Base-by-base conservation (phyloP, 2,797 vertebrate genomes). In the Paedocypris micromegethes region DNA sequence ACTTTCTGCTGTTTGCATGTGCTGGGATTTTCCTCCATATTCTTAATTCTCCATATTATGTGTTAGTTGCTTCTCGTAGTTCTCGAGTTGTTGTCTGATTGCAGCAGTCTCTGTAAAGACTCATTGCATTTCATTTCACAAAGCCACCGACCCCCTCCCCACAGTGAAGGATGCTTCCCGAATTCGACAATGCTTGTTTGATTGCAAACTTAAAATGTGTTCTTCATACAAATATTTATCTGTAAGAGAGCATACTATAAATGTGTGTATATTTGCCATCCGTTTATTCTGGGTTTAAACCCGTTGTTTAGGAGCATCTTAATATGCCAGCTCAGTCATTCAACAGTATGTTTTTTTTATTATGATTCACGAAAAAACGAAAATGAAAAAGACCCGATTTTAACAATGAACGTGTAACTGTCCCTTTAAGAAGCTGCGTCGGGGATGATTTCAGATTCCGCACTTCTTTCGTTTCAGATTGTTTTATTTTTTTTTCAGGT, bases 71-170 rank as follows among this genome's bases (percentile, higher is more conserved):
- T 23, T 23, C 23, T 23, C 23, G 23, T 23, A 23, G 23, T 23
- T 23, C 23, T 23, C 23, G 23, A 23, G 23, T 23, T 23, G 23
- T 23, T 23, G 23, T 60, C 37, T 60, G 42, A 46, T 57, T 71
- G 72, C 69, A 70, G 59, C 50, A 62, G 23, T 62, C 49, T 48
- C 58, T n/a, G 45, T 59, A 44, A 37, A 49, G 23, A 45, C 39
- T 41, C 38, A 49, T 42, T 39, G 42, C 37, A 37, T 68, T 49
- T 58, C 23, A 56, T 67, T 57, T 43, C 9, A 53, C 51, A 53
- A 57, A 62, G 60, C 68, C 74, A 68, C 57, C 72, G 46, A 55
- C 45, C 58, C n/a, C 23, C 50, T 48, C 41, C 23, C 7, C 44
- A 5, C 8, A 59, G 64, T 46, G 44, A 68, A 55, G 48, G 39